Evolutionary conservation across 2,113 vertebrate species (phyloP), one percentile per base, ranked within the genome.

Genomic region (Oreochromis niloticus): DNA sequence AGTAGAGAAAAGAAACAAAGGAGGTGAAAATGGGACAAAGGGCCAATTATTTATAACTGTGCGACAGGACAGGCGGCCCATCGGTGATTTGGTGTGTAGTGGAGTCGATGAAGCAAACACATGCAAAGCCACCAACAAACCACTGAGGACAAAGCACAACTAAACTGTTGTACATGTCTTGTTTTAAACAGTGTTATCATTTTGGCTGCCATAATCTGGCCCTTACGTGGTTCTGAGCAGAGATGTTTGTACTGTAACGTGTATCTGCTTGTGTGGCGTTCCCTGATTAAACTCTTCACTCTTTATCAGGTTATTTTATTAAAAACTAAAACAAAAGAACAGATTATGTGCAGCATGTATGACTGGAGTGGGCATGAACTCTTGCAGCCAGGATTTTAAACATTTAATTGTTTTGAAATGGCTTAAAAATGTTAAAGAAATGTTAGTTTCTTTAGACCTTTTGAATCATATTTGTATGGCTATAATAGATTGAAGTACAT

Each of bases 1-100:
- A 82, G 86, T 80, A 63, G 36, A 68, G 81, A 81, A 85, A 61
- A 80, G 84, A 92, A 93, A 91, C 81, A 91, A 93, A 91, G 34
- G 54, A 91, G 88, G 63, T 81, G 91, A 87, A 95, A 94, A 92
- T 93, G 89, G 87, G 90, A 89, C 94, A 94, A 88, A 95, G 92
- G 92, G 89, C 79, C 94, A 95, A 90, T 95, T 96, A 96, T 96
- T 96, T 95, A 94, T 95, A 95, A 94, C 92, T 61, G 80, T 12
- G 56, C 66, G 14, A 87, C 14, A 63, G 82, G 81, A 82, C 83
- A 85, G 82, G 79, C 7, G 41, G 66, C 85, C 83, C 87, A 89
- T 85, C 85, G 34, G 22, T 91, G 91, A 91, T 92, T 88, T 75
- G 56, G 75, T 84, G 84, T 85, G 75, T 34, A 78, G 56, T 84